These are phyloP conservation scores for Burhinus oedicnemus DNA, from an alignment of 2,113 vertebrate genomes.

Conservation along the genomic window DNA sequence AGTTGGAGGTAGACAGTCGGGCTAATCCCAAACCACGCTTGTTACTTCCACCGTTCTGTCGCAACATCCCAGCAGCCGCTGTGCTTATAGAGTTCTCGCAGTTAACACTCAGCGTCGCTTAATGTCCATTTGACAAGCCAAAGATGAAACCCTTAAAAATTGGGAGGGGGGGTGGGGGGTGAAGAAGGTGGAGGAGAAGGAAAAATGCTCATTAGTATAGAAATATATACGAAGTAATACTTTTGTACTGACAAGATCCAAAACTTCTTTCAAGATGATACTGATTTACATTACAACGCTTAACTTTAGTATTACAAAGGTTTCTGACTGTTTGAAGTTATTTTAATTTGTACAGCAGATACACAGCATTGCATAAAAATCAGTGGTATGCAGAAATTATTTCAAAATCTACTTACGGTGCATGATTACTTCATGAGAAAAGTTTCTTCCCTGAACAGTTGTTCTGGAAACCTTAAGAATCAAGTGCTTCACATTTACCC, in stretches of 20 bases:
- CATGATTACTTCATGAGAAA: not conserved
- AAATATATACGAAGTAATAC: not conserved
- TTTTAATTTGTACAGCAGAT: not conserved
- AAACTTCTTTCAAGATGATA: not conserved
- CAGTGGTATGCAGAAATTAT: not conserved
- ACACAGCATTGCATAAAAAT: not conserved
- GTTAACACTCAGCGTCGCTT: constrained; percentile 56
- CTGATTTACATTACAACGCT: not conserved
- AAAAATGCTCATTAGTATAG: not conserved
- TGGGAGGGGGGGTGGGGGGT: not conserved
- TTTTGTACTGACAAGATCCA: not conserved
- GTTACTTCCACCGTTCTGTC: constrained; percentile 86
- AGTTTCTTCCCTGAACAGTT: not conserved
- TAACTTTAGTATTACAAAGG: not conserved
- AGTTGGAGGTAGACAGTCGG: constrained; percentile 77
- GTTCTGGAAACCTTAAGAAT: not conserved
- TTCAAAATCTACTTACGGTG: not conserved
- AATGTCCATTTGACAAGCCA: constrained; percentile 55
- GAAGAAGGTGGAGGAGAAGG: not conserved
- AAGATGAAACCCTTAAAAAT: constrained; percentile 43
- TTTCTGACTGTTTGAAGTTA: not conserved
- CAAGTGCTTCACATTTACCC: not conserved
- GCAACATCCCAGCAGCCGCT: constrained; percentile 84
- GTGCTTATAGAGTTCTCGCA: constrained; percentile 63
- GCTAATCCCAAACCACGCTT: constrained; percentile 81